Percentiles rank a stretch among this genome's conserved stretches.
Evolutionary conservation across 2,888 invertebrate species (phyloP).

Genomic region (Drosophila quasianomalipes): DNA sequence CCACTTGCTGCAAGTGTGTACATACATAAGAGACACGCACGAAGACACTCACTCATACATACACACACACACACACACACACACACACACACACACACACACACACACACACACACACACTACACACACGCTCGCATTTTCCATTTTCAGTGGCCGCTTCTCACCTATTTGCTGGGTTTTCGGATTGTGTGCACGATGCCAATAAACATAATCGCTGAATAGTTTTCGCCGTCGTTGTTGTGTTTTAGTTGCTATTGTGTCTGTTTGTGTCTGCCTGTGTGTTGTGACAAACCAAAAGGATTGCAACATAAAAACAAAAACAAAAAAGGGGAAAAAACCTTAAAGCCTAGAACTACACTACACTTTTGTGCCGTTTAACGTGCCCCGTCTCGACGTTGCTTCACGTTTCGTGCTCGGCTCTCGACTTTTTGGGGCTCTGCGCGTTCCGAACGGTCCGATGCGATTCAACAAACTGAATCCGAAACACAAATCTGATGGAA

Average conservation of each 20-base stretch:
- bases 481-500: constrained; percentile 57
- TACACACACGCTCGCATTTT: neutral
- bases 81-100: neutral
- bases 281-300: constrained; percentile 28
- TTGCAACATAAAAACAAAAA: constrained; percentile 28
- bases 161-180: constrained; percentile 69
- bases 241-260: neutral
- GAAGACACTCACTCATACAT: constrained; percentile 12
- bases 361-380: constrained; percentile 68
- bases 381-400: constrained; percentile 57
- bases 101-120: too few species aligned
- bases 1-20: constrained; percentile 16
- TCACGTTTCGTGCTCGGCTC: constrained; percentile 43
- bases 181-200: constrained; percentile 66
- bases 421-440: constrained; percentile 32
- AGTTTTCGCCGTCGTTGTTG: constrained; percentile 11
- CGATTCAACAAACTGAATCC: constrained; percentile 76
- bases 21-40: constrained; percentile 27
- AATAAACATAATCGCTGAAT: constrained; percentile 58
- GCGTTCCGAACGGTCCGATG: constrained; percentile 74
- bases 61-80: constrained; percentile 16
- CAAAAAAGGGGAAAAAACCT: constrained; percentile 29
- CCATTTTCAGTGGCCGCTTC: constrained; percentile 39
- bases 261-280: constrained; percentile 1
- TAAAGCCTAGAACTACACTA: constrained; percentile 66